Percentiles rank a stretch among this genome's conserved stretches.
These are phyloP conservation scores for Harlomillsia oculata DNA, from an alignment of 1,140 invertebrate species.

Conservation along the genomic window DNA sequence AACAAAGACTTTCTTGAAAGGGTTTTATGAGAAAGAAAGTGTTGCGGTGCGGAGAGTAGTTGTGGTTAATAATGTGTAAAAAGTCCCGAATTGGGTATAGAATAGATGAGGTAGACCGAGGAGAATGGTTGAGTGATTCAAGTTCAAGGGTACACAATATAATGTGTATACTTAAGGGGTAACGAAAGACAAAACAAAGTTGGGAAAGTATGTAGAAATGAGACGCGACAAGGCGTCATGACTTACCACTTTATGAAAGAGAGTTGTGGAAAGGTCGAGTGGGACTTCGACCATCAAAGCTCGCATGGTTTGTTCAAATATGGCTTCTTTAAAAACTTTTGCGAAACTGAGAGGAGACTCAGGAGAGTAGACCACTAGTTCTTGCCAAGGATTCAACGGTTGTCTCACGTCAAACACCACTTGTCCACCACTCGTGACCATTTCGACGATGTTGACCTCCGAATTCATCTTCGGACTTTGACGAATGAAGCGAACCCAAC, in stretches of 20 bases:
- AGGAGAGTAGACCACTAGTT: conserved; percentile 32
- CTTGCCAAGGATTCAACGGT: conserved; percentile 25
- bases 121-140: no score
- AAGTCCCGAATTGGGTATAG: no score
- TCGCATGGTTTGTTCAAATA: conserved; percentile 35
- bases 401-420: conserved; percentile 30
- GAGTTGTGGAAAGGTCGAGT: conserved; percentile 32
- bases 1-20: no score
- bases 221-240: no score
- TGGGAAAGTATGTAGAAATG: no score
- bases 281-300: conserved; percentile 34
- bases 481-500: conserved; percentile 32
- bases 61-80: no score
- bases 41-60: no score
- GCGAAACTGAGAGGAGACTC: conserved; percentile 30
- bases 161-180: no score
- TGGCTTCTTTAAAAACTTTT: conserved; percentile 34
- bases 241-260: conserved; percentile 34
- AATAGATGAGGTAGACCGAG: no score
- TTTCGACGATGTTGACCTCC: conserved; percentile 33
- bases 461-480: conserved; percentile 18
- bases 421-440: conserved; percentile 27
- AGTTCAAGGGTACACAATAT: no score
- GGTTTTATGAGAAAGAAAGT: no score
- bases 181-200: no score